Evolutionary conservation across 2,113 vertebrate genomes (phyloP), one percentile per base, ranked within the genome.

Genomic region (Corvus cornix): DNA sequence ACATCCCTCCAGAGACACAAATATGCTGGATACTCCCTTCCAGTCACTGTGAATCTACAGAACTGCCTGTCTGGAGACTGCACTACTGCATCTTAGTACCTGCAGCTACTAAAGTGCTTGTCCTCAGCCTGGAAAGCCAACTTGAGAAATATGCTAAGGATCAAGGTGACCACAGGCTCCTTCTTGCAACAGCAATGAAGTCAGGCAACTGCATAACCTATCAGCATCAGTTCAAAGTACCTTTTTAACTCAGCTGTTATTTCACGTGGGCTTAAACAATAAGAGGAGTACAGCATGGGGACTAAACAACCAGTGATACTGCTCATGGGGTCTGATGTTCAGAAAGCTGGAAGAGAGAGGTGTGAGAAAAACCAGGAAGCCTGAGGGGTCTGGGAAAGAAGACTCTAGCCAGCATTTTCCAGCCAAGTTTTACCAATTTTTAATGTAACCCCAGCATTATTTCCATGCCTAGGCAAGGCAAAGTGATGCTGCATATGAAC

Each of bases 401-500:
- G 41, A 72, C 30, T 55, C 52, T 48, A 88, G 22, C 4, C 13
- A 28, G 13, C 2, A 1, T 9, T 73, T 52, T 49, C 37, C 17
- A 79, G n/a, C 5, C 30, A 59, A 8, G 14, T 62, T 78, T 58
- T 33, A 76, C 28, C 56, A 74, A 52, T 10, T 35, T 89, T 56
- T 51, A 33, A 31, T 19, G 28, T 27, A 64, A 79, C 35, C 18
- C 20, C 70, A 81, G 62, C 48, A 56, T 30, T 37, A 59, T 18
- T 15, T 62, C 53, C 43, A 21, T 2, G 9, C 52, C 18, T 56
- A 28, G 31, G 8, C 2, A 3, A 75, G 44, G 49, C 35, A 75
- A 77, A 37, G 24, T 13, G 39, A 55, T 7, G 30, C 5, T 10
- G 8, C 9, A 11, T 6, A 23, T 2, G 14, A 74, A 12, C 0